Conservation (phyloP, 2,797 vertebrate species). For the Crypturellus tataupa region DNA sequence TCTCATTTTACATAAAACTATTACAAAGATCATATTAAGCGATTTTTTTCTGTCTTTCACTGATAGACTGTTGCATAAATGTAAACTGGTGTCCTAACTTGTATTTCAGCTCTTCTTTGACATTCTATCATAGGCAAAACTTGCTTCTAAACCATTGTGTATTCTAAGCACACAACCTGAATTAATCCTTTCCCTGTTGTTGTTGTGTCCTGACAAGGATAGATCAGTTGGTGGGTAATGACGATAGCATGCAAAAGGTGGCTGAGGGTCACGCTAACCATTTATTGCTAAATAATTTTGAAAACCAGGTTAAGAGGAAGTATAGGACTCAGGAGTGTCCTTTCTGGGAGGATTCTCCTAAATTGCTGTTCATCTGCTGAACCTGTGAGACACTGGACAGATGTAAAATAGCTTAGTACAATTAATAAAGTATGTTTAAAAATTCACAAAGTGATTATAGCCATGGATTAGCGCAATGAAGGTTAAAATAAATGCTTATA, state of each 20-base stretch:
- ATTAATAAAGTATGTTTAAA: neutral
- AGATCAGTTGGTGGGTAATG: neutral
- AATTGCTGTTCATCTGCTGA: neutral
- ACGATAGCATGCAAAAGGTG: neutral
- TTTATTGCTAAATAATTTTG: neutral
- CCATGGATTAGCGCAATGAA: neutral
- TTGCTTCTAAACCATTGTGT: neutral
- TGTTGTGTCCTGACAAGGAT: neutral
- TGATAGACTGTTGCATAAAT: neutral
- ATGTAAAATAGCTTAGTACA: neutral
- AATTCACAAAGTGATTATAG: neutral
- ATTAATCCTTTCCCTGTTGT: neutral
- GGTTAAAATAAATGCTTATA: neutral
- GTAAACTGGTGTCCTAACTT: neutral
- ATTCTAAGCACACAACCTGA: neutral
- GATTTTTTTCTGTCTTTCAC: neutral
- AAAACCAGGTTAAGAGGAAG: neutral
- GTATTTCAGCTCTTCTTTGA: neutral
- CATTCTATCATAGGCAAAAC: neutral
- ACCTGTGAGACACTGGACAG: neutral
- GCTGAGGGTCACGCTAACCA: neutral
- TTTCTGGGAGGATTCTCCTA: neutral
- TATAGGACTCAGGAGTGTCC: neutral
- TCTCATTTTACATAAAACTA: neutral
- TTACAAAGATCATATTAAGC: neutral